Evolutionary conservation across 2,888 invertebrate genomes (phyloP).

Genomic region (Mesodorylaimus sp.): DNA sequence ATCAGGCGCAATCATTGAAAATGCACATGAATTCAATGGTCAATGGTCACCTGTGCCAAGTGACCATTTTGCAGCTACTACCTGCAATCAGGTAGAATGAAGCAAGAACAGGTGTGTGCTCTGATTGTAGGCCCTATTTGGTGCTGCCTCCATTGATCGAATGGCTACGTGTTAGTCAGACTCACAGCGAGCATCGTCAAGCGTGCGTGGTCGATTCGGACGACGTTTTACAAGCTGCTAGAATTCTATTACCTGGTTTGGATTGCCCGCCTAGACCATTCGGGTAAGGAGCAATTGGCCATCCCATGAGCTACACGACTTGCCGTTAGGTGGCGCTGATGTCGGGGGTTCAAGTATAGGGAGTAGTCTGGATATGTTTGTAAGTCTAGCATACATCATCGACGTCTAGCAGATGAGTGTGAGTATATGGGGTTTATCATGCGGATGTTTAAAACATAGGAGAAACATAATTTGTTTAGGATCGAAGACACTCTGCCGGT

Average conservation of each 20-base stretch:
- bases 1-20: too few relatives aligned
- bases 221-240: conserved; percentile 68
- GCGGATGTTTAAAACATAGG: too few relatives aligned
- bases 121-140: conserved; percentile 52
- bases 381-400: too few relatives aligned
- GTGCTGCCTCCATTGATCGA: conserved; percentile 73
- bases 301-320: background rate
- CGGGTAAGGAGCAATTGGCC: conserved; percentile 1
- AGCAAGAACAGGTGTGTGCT: too few relatives aligned
- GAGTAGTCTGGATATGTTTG: too few relatives aligned
- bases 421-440: too few relatives aligned
- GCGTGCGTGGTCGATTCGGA: conserved; percentile 55
- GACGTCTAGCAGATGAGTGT: too few relatives aligned
- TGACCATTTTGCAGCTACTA: too few relatives aligned
- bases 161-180: conserved; percentile 63
- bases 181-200: conserved; percentile 56
- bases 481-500: background rate
- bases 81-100: too few relatives aligned
- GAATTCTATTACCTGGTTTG: conserved; percentile 63
- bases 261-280: conserved; percentile 53
- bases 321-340: background rate
- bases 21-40: too few relatives aligned
- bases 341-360: background rate
- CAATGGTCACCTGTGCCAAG: too few relatives aligned
- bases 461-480: too few relatives aligned